Evolutionary conservation across 2,797 vertebrate species (phyloP), one percentile per base, ranked within the genome.

Genomic region (Micropoecilia bifurca): DNA sequence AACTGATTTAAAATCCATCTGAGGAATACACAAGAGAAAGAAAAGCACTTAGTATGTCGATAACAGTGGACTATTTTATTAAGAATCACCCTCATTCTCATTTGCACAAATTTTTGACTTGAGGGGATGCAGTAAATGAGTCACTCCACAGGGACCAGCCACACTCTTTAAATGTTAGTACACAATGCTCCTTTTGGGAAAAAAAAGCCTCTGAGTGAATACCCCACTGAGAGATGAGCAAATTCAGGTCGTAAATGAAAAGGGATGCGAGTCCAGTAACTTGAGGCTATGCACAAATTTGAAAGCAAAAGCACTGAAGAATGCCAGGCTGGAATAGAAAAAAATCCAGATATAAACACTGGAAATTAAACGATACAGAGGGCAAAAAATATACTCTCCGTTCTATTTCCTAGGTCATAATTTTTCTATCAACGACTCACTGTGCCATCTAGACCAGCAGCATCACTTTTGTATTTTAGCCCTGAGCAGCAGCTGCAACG

Each of bases 401-500:
- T 41, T 57, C 8, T 61, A 46, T 39, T 46, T 68, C 41, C 25
- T 28, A 7, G 28, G 36, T 72, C 48, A 61, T 71, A 47, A 78
- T 30, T 55, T 71, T 68, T 74, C 28, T 68, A 74, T 80, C n/a
- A 43, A 57, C n/a, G 57, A 83, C 81, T 66, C 72, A 72, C 77
- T 81, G 79, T 82, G 78, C 76, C 75, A 76, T 55, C 72, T 61
- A 71, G 79, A 85, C 78, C 85, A 87, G 90, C 85, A 87, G 81
- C 86, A 82, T 30, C 48, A 77, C 78, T 79, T 66, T 66, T 82
- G 82, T 73, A 55, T 69, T 71, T 74, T 71, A 75, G 46, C 48
- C 43, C 59, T 53, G 73, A 76, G 83, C 73, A 90, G 75, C 82
- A 85, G 88, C 83, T 92, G 85, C 79, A 87, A 76, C 77, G 63